These are phyloP conservation scores for Trichopoda pennipes DNA, from an alignment of 2,888 invertebrate genomes.

Conservation along the genomic window DNA sequence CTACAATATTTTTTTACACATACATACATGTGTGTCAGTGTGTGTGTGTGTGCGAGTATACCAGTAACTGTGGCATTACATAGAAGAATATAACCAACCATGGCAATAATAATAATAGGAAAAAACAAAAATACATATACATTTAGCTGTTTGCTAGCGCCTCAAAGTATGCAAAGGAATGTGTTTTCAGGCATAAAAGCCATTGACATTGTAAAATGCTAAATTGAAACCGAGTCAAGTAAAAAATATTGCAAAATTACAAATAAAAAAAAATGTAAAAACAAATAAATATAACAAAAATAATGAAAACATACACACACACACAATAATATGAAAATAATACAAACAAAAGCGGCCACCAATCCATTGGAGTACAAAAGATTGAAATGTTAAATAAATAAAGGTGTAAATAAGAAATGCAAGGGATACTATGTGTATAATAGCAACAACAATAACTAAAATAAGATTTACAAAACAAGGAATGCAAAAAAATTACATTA, in stretches of 20 bases:
- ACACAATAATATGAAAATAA: constrained; percentile 37
- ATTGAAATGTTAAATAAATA: constrained; percentile 80
- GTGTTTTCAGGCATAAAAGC: constrained; percentile 74
- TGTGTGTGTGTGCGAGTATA: constrained; percentile 32
- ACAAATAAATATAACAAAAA: constrained; percentile 35
- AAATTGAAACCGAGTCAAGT: constrained; percentile 70
- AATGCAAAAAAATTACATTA: constrained; percentile 11
- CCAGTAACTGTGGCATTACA: constrained; percentile 44
- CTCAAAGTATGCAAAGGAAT: constrained; percentile 73
- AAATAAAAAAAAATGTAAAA: constrained; percentile 19
- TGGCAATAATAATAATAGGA: constrained; percentile 33
- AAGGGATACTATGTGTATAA: constrained; percentile 47
- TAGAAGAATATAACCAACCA: constrained; percentile 14
- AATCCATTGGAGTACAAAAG: constrained; percentile 72
- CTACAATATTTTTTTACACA: constrained; percentile 18
- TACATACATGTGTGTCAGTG: background rate
- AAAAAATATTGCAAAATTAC: constrained; percentile 64
- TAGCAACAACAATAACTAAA: constrained; percentile 7
- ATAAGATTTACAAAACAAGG: background rate
- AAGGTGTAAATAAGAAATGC: constrained; percentile 71
- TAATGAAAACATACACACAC: constrained; percentile 18
- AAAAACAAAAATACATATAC: constrained; percentile 15
- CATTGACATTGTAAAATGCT: constrained; percentile 76
- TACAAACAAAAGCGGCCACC: constrained; percentile 51
- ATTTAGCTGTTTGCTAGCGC: constrained; percentile 61